Evolutionary conservation across 1,140 invertebrate genomes (phyloP).

Genomic region (Pseudomyrmex cubaensis): DNA sequence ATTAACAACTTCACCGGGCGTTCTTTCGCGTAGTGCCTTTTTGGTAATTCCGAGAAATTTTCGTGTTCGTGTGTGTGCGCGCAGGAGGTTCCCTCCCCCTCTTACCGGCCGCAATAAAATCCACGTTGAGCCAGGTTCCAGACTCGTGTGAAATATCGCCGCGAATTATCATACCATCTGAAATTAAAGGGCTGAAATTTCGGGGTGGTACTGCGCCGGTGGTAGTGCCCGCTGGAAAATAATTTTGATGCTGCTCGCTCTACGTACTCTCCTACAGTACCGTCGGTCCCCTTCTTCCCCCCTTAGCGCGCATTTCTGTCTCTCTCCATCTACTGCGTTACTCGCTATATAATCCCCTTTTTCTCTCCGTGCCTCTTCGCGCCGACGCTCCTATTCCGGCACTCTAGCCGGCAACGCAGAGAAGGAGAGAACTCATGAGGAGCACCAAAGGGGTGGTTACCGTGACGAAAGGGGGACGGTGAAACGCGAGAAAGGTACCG

Average conservation of each 20-base stretch:
- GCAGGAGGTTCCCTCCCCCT: neutral
- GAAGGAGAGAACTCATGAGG: constrained; percentile 53
- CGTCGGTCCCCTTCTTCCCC: neutral
- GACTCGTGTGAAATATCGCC: constrained; percentile 81
- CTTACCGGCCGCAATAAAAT: constrained; percentile 76
- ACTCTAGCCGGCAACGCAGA: constrained; percentile 56
- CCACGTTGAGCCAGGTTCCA: constrained; percentile 78
- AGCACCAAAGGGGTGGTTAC: constrained; percentile 54
- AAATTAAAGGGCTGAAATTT: constrained; percentile 83
- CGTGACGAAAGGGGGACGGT: constrained; percentile 62
- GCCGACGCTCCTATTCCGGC: constrained; percentile 61
- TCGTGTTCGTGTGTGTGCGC: constrained; percentile 12
- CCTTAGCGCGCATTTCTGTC: neutral
- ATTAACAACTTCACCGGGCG: constrained; percentile 70
- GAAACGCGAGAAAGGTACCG: constrained; percentile 59
- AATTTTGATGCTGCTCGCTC: constrained; percentile 75
- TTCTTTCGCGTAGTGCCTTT: constrained; percentile 61
- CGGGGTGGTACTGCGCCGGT: constrained; percentile 70
- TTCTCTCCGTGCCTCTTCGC: constrained; percentile 51
- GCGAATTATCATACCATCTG: constrained; percentile 82
- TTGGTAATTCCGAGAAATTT: constrained; percentile 72
- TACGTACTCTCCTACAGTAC: constrained; percentile 64
- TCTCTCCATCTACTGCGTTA: neutral
- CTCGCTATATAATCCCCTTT: constrained; percentile 61
- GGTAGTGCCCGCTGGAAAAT: constrained; percentile 76